Evolutionary conservation across 2,888 invertebrate species (phyloP), one percentile per base, ranked within the genome.

Genomic region (Troides helena): DNA sequence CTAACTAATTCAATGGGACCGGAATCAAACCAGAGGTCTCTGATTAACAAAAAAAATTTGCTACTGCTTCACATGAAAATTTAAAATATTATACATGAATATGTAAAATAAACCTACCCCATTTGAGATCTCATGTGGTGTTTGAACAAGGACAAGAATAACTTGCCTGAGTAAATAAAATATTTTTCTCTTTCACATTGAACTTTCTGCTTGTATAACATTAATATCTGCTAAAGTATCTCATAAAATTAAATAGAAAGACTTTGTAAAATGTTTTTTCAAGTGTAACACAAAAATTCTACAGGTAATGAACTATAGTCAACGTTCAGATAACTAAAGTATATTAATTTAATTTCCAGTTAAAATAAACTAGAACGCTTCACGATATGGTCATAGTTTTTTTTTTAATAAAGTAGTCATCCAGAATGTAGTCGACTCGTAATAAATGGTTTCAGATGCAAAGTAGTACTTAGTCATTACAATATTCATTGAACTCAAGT

Each of bases 91-190:
- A 12, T 46, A 46, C 14, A 46, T 46, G 43, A 12, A 14, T 50
- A n/a, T 53, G 53, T 53, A 53, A 53, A 53, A 12, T 53, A n/a
- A 30, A 30, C 30, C 30, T 53, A 53, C 0, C 53, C 4, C n/a
- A 7, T 53, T n/a, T 5, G 18, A 53, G n/a, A 53, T 53, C n/a
- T 4, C 17, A 14, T 7, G 53, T 6, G n/a, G 18, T n/a, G 53
- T 53, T 53, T 53, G 53, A 18, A 53, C n/a, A 53, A n/a, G 18
- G 18, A 53, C 53, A 53, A 53, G 18, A n/a, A 5, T n/a, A 12
- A n/a, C 53, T 53, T n/a, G 53, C 53, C 53, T 53, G 53, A 7
- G n/a, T 53, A 53, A 53, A 53, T 53, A 53, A 53, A 53, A 53
- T 53, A 53, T 53, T 53, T 53, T 53, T 53, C 18, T 5, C 53